A percentile compares a stretch with the other conserved stretches of the same genome.
Evolutionary conservation across 1,140 invertebrate species (phyloP).

Genomic region (Habropoda laboriosa): DNA sequence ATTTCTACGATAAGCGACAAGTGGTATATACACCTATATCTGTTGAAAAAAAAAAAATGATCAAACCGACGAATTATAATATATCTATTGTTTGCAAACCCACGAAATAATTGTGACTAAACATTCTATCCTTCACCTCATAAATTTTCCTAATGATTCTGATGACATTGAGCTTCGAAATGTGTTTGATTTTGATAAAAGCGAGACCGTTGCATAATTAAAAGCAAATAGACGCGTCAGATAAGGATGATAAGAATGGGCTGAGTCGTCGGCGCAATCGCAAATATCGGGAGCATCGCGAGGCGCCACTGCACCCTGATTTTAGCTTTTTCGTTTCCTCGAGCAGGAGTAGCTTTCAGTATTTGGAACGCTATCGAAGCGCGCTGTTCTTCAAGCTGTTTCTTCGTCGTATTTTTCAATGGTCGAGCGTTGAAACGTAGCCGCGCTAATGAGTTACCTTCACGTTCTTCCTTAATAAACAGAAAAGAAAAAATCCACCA

Average conservation of each 20-base stretch:
- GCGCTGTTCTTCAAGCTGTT: constrained; percentile 23
- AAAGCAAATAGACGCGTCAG: background rate
- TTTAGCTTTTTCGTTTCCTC: constrained; percentile 46
- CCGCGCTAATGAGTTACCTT: too few relatives aligned
- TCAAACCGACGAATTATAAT: background rate
- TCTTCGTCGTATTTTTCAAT: background rate
- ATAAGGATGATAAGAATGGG: background rate
- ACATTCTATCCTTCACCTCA: too few relatives aligned
- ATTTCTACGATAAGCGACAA: too few relatives aligned
- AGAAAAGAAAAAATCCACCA: background rate
- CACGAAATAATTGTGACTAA: background rate
- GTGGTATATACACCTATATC: background rate
- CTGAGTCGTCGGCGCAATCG: constrained; percentile 56
- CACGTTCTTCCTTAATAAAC: background rate
- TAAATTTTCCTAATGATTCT: background rate
- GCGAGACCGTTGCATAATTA: too few relatives aligned
- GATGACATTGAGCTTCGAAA: background rate
- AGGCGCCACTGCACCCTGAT: constrained; percentile 56
- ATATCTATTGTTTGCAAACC: background rate
- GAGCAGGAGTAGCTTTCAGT: constrained; percentile 51
- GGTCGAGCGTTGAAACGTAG: background rate
- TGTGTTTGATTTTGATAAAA: background rate
- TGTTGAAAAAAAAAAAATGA: background rate
- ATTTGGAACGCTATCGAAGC: constrained; percentile 53
- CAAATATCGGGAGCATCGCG: constrained; percentile 43